Conservation (phyloP, 2,113 vertebrate genomes). For the Pluvialis apricaria region DNA sequence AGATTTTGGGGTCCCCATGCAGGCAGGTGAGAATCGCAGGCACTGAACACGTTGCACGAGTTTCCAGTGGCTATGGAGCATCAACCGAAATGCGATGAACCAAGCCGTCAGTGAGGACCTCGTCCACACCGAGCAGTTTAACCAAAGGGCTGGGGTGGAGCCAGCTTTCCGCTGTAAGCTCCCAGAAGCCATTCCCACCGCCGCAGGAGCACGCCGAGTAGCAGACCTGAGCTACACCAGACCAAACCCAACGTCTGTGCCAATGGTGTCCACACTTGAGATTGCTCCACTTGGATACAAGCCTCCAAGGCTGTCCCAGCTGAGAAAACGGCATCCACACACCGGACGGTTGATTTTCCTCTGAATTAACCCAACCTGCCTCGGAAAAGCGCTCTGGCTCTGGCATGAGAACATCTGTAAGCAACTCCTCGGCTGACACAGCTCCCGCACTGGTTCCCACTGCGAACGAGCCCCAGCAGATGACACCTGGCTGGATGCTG, state of each 20-base stretch:
- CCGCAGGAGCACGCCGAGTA: accelerated
- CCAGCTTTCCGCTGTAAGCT: neutral
- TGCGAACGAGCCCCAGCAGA: neutral
- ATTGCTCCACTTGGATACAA: neutral
- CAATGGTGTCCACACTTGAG: accelerated
- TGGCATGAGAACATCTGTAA: neutral
- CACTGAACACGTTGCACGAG: accelerated
- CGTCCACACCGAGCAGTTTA: neutral
- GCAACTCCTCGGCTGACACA: no score
- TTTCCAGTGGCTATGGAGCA: neutral
- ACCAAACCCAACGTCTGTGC: accelerated
- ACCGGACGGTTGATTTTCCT: accelerated
- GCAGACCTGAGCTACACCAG: neutral
- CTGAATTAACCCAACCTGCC: neutral
- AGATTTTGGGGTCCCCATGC: neutral
- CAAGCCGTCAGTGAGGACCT: accelerated
- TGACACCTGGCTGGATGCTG: neutral
- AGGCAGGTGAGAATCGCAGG: neutral
- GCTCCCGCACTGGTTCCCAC: accelerated
- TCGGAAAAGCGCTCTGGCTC: neutral
- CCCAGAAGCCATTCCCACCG: neutral
- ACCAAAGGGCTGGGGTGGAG: neutral
- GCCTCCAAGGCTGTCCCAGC: neutral
- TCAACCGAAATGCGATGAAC: neutral
- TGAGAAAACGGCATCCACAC: neutral